Conservation (phyloP, 2,888 invertebrate genomes). For the Lithophane leautieri region DNA sequence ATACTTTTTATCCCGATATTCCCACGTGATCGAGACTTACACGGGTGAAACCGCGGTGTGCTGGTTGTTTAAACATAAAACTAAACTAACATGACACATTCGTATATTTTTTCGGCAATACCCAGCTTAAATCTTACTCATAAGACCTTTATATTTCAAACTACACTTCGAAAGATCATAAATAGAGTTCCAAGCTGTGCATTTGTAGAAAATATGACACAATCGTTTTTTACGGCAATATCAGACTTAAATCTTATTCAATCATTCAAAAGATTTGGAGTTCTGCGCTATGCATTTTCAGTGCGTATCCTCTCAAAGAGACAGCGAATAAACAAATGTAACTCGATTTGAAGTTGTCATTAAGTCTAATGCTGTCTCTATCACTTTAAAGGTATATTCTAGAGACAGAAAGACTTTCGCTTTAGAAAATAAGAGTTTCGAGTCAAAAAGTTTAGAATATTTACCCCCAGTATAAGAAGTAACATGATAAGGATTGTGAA, state of each 20-base stretch:
- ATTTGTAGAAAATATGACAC: not conserved
- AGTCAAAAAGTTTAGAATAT: not conserved
- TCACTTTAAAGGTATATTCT: not conserved
- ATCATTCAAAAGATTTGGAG: not conserved
- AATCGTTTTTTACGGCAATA: not conserved
- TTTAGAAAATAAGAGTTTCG: not conserved
- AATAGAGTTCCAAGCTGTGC: not conserved
- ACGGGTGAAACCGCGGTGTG: too few species aligned
- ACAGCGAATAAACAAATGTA: not conserved
- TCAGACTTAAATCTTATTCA: not conserved
- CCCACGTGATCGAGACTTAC: too few species aligned
- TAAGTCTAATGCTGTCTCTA: not conserved
- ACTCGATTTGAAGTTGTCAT: not conserved
- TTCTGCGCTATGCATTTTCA: not conserved
- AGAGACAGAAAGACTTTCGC: not conserved
- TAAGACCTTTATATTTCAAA: not conserved
- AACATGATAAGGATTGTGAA: conserved; percentile 92
- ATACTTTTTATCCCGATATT: too few species aligned
- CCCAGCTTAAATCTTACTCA: not conserved
- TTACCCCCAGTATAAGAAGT: conserved; percentile 89
- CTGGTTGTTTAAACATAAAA: not conserved
- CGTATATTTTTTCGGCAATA: not conserved
- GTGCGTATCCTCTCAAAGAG: not conserved
- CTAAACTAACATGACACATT: not conserved
- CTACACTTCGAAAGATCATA: not conserved